Evolutionary conservation across 1,140 invertebrate species (phyloP).

Genomic region (Bombus confusus): DNA sequence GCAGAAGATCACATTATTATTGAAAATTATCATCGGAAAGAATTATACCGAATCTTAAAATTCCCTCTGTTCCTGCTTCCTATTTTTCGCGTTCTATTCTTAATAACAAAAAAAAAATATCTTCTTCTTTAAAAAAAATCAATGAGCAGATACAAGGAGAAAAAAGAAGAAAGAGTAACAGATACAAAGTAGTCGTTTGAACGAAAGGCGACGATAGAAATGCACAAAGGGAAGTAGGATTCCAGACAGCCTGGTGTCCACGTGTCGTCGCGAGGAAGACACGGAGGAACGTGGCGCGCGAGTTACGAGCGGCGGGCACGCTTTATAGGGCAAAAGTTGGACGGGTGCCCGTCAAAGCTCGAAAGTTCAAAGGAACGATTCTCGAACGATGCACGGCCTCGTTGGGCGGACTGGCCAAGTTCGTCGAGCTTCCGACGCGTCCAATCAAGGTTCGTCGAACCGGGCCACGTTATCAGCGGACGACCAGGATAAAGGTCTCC

Average conservation of each 20-base stretch:
- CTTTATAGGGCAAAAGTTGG: constrained; percentile 47
- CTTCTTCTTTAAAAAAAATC: background rate
- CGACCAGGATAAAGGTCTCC: constrained; percentile 32
- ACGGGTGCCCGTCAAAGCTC: constrained; percentile 36
- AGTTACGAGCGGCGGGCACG: background rate
- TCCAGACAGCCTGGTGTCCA: background rate
- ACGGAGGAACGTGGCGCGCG: background rate
- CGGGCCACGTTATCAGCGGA: constrained; percentile 21
- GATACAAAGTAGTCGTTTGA: background rate
- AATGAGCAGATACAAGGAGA: background rate
- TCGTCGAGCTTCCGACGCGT: constrained; percentile 39
- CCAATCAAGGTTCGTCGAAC: constrained; percentile 52
- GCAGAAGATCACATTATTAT: too few species aligned
- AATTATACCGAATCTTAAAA: too few species aligned
- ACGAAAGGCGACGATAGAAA: background rate
- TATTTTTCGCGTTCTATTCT: too few species aligned
- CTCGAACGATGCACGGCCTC: constrained; percentile 14
- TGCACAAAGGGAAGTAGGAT: background rate
- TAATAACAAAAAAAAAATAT: background rate
- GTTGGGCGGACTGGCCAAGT: constrained; percentile 38
- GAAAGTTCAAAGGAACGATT: constrained; percentile 53
- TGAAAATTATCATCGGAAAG: too few species aligned
- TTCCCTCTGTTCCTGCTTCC: too few species aligned
- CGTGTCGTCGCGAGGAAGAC: background rate
- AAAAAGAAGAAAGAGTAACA: background rate